Evolutionary conservation across 2,113 vertebrate genomes (phyloP).

Genomic region (Cyprinus carpio): DNA sequence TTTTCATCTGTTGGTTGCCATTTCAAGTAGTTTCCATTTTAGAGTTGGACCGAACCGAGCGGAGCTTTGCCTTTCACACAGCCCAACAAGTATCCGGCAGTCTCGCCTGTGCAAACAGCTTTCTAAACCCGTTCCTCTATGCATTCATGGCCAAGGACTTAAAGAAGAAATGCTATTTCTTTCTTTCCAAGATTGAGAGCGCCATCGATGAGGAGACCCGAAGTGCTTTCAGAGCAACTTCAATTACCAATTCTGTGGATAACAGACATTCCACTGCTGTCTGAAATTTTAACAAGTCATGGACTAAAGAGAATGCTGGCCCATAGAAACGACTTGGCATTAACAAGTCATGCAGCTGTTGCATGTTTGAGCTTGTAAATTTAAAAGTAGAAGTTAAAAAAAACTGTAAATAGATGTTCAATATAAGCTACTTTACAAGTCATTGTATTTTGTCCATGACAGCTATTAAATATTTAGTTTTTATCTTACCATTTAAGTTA

Average conservation of each 20-base stretch:
- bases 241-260: slow-evolving; percentile 70
- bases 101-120: slow-evolving; percentile 79
- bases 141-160: slow-evolving; percentile 96
- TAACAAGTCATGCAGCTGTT: neutral
- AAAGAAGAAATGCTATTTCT: slow-evolving; percentile 71
- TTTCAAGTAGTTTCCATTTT: slow-evolving; percentile 80
- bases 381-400: neutral
- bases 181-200: slow-evolving; percentile 76
- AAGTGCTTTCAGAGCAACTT: slow-evolving; percentile 67
- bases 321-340: neutral
- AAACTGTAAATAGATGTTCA: neutral
- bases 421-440: neutral
- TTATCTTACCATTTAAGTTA: neutral
- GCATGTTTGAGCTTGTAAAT: neutral
- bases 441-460: neutral
- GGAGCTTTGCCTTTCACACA: accelerated
- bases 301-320: neutral
- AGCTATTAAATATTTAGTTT: neutral
- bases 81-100: slow-evolving; percentile 51
- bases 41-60: slow-evolving; percentile 63
- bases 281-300: slow-evolving; percentile 45
- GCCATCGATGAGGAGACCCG: slow-evolving; percentile 73
- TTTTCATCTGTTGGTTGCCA: slow-evolving; percentile 86
- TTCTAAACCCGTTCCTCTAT: slow-evolving; percentile 90
- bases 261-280: slow-evolving; percentile 68